Percentiles rank a stretch among this genome's conserved stretches.
Conservation (phyloP, 1,140 invertebrate genomes). For the Aphaenogaster rudis region DNA sequence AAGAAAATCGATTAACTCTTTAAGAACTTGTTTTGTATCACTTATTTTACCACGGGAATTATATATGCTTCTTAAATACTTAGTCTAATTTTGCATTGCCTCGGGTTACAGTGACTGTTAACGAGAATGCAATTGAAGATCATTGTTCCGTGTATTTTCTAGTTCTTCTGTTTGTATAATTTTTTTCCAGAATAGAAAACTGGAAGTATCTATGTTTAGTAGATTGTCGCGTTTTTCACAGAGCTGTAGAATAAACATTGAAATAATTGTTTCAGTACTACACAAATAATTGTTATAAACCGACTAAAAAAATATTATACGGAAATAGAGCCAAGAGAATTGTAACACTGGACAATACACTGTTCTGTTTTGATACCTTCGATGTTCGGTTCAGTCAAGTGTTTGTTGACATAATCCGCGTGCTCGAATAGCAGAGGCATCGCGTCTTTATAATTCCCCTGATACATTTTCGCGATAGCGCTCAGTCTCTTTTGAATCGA, state of each 20-base stretch:
- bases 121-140: slow-evolving; percentile 6
- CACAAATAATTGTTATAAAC: neutral
- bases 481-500: slow-evolving; percentile 78
- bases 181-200: slow-evolving; percentile 26
- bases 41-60: slow-evolving; percentile 9
- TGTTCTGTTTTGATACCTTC: slow-evolving; percentile 85
- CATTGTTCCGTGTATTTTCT: slow-evolving; percentile 4
- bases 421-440: slow-evolving; percentile 81
- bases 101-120: slow-evolving; percentile 19
- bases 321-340: slow-evolving; percentile 75
- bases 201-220: slow-evolving; percentile 12
- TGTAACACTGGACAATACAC: slow-evolving; percentile 85
- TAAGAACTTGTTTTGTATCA: slow-evolving; percentile 32
- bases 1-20: neutral
- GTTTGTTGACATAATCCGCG: slow-evolving; percentile 78
- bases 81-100: slow-evolving; percentile 32
- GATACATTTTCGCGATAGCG: slow-evolving; percentile 82
- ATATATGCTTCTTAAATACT: slow-evolving; percentile 27
- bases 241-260: slow-evolving; percentile 6
- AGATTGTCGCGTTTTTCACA: slow-evolving; percentile 43
- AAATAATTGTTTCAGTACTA: slow-evolving; percentile 19
- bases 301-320: slow-evolving; percentile 32
- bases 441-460: slow-evolving; percentile 81
- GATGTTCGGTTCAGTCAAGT: slow-evolving; percentile 79
- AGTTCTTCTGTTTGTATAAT: neutral